Base-by-base conservation (phyloP, 2,113 vertebrate genomes). In the Rhinichthys klamathensis region DNA sequence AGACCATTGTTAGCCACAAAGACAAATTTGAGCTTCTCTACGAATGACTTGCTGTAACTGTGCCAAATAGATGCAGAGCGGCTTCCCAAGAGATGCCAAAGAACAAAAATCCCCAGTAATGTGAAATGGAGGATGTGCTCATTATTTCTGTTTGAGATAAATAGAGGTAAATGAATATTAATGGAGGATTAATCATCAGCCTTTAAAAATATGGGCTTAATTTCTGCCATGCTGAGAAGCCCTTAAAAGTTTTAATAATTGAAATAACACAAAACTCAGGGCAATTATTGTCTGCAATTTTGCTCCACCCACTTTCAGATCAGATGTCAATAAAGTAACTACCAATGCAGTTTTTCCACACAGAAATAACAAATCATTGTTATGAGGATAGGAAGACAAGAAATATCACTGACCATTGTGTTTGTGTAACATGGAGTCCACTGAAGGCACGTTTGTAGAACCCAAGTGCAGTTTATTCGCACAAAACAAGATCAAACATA, bases 121-220 rank as follows among this genome's bases (percentile, higher is more conserved):
- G 77, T 56, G 58, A 84, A 78, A 85, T 35, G 72, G 87, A 80
- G 54, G n/a, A 73, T 30, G 49, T 72, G 54, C 69, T 86, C 76
- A 77, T 84, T 86, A 84, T 85, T 86, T 81, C 73, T 51, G 74
- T 70, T 86, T 80, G 58, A 73, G 76, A 88, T 81, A 88, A 88
- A 86, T 54, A 88, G 83, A 81, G 72, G 58, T 51, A 60, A 74
- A 82, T 84, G 61, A 81, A 86, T 88, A 84, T 86, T 86, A 80
- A 88, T 84, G 32, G 46, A 23, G 72, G 51, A 81, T 75, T 86
- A 84, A 72, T 84, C 69, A 77, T 74, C 63, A 84, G 63, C 11
- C 41, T 88, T 82, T 72, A 79, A 54, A 80, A 72, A 79, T 74
- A 38, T 6, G 49, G 27, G 25, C 30, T 44, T 35, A 70, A 63